A percentile compares a stretch with the other conserved stretches of the same genome.
Evolutionary conservation across 2,888 invertebrate species (phyloP).

Genomic region (Spilosoma lubricipeda): DNA sequence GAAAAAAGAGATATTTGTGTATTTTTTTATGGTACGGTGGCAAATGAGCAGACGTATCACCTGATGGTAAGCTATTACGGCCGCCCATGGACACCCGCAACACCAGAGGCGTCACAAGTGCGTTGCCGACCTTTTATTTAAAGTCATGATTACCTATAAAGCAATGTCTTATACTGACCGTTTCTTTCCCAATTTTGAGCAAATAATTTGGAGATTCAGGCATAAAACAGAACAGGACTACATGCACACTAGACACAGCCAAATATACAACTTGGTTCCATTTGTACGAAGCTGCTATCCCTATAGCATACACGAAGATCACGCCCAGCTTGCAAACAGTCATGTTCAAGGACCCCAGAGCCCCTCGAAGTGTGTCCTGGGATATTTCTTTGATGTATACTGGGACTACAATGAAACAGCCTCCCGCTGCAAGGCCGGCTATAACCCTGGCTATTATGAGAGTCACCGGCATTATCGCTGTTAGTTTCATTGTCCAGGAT

Average conservation of each 20-base stretch:
- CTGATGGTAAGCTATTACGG: no score
- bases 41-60: no score
- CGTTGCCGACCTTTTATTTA: no score
- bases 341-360: conserved; percentile 71
- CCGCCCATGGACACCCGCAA: no score
- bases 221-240: conserved; percentile 67
- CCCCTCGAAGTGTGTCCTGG: conserved; percentile 67
- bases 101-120: no score
- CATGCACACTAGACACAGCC: conserved; percentile 59
- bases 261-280: conserved; percentile 67
- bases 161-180: conserved; percentile 54
- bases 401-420: conserved; percentile 71
- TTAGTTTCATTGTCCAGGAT: conserved; percentile 70
- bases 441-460: conserved; percentile 65
- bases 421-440: conserved; percentile 68
- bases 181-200: conserved; percentile 67
- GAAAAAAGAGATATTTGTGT: not conserved
- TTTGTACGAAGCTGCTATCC: conserved; percentile 62
- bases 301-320: conserved; percentile 71
- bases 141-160: not conserved
- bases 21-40: no score
- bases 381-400: conserved; percentile 74
- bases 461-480: conserved; percentile 54
- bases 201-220: conserved; percentile 76
- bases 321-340: conserved; percentile 74